These are phyloP conservation scores for Solenodon paradoxus DNA, from an alignment of 2,113 vertebrate species.

Conservation along the genomic window DNA sequence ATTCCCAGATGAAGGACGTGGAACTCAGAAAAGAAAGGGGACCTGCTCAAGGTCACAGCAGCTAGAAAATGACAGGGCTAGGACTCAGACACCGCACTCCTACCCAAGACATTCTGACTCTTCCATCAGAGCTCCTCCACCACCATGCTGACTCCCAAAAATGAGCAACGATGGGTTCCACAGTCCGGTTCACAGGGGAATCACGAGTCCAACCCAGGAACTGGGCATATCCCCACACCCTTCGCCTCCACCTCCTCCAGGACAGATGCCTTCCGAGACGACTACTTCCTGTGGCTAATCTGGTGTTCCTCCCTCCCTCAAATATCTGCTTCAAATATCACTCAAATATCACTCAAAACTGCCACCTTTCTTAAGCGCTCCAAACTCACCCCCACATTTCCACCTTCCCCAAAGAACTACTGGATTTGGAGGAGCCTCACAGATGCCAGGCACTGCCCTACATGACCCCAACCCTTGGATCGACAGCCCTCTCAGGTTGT, in stretches of 20 bases:
- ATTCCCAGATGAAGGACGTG: not conserved
- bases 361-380: not conserved
- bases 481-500: not conserved
- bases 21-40: not conserved
- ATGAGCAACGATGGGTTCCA: not conserved
- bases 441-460: rapidly evolving
- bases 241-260: not conserved
- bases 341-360: not conserved
- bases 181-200: rapidly evolving
- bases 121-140: not conserved
- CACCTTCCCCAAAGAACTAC: not conserved
- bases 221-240: not conserved
- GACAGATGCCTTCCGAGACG: not conserved
- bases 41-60: constrained; percentile 44
- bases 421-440: not conserved
- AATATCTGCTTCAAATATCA: too few species aligned
- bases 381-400: not conserved
- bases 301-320: not conserved
- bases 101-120: not conserved
- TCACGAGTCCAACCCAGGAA: not conserved
- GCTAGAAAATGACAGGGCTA: not conserved
- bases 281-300: too few species aligned
- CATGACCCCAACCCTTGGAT: not conserved
- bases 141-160: not conserved
- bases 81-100: not conserved